Evolutionary conservation across 2,888 invertebrate genomes (phyloP).

Genomic region (Folsomia candida): DNA sequence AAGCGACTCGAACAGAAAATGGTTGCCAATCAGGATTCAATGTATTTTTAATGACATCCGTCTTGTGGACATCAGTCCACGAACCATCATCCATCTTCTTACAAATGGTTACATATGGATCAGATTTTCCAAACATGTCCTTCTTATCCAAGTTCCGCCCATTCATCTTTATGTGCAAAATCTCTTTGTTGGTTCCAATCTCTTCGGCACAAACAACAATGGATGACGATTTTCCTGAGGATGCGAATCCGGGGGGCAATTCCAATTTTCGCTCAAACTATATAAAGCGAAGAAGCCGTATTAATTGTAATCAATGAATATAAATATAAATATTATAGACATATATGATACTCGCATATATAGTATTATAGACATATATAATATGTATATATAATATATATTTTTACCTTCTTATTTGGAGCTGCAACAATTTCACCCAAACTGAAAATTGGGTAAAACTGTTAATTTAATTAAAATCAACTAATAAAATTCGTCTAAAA

Average conservation of each 20-base stretch:
- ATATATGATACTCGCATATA: slow-evolving; percentile 12
- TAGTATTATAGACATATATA: no score
- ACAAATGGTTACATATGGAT: slow-evolving; percentile 57
- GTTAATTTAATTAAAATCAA: no score
- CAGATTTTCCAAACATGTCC: slow-evolving; percentile 59
- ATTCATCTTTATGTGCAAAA: slow-evolving; percentile 53
- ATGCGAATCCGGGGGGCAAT: slow-evolving; percentile 42
- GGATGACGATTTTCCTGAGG: slow-evolving; percentile 39
- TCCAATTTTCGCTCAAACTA: slow-evolving; percentile 48
- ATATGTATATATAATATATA: no score
- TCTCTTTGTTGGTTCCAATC: slow-evolving; percentile 52
- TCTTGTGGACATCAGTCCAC: slow-evolving; percentile 56
- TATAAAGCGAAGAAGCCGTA: slow-evolving; percentile 6
- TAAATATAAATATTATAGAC: background rate
- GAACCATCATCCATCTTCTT: slow-evolving; percentile 56
- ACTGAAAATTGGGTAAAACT: no score
- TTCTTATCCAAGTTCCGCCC: slow-evolving; percentile 56
- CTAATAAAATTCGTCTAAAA: no score
- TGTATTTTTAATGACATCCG: slow-evolving; percentile 58
- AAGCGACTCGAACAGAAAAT: slow-evolving; percentile 52
- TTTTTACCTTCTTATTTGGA: slow-evolving; percentile 48
- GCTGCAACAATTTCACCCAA: slow-evolving; percentile 58
- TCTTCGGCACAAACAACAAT: slow-evolving; percentile 50
- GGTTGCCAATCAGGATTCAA: slow-evolving; percentile 59
- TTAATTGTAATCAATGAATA: background rate